These are phyloP conservation scores for Sebastes minor DNA, from an alignment of 2,797 vertebrate genomes.

Conservation along the genomic window DNA sequence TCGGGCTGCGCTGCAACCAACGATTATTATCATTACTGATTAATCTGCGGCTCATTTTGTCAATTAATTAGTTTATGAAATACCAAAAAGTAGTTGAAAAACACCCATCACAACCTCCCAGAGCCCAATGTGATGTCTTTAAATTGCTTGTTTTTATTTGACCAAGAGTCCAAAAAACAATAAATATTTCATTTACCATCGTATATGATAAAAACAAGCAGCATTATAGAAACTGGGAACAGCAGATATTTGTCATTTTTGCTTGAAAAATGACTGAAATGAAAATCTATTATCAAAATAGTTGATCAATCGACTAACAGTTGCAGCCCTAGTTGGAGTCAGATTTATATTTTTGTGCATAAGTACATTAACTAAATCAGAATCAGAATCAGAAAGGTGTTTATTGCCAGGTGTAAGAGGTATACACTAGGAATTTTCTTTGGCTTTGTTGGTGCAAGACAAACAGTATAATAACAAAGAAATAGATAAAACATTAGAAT, in stretches of 20 bases:
- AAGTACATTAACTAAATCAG: not conserved
- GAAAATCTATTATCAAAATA: too few species aligned
- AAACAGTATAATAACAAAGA: too few species aligned
- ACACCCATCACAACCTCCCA: not conserved
- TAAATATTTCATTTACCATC: not conserved
- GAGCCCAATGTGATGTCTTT: not conserved
- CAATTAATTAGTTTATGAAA: accelerated
- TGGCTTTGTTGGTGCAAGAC: too few species aligned
- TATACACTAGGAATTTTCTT: too few species aligned
- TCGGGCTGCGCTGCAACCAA: accelerated
- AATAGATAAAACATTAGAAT: too few species aligned
- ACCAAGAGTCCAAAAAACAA: not conserved
- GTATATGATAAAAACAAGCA: too few species aligned
- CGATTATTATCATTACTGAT: not conserved
- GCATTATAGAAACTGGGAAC: not conserved
- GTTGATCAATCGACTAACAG: not conserved
- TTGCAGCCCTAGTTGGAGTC: not conserved
- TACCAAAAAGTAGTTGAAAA: not conserved
- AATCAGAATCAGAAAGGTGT: too few species aligned
- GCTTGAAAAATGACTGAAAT: too few species aligned
- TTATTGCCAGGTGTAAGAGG: too few species aligned
- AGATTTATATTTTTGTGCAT: too few species aligned
- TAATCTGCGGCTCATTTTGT: not conserved
- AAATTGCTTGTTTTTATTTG: not conserved
- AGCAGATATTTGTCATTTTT: not conserved